phyloP scores from a whole-genome alignment of 2,113 vertebrate genomes.

The Globicephala melas region DNA sequence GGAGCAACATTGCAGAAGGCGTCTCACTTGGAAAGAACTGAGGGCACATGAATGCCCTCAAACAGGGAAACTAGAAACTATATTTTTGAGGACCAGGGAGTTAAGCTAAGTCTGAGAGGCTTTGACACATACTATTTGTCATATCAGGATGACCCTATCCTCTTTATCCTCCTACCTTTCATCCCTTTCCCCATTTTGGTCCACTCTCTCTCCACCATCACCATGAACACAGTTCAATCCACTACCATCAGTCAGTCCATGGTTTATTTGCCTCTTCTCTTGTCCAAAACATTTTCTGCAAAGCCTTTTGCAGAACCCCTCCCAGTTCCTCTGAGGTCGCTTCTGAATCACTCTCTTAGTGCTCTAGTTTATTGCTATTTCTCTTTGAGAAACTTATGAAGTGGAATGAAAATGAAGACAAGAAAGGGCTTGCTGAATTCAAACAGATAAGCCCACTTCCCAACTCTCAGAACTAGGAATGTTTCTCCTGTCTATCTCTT shows the following conservation, averaged over 20 bases:
- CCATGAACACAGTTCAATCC: neutral
- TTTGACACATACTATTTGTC: neutral
- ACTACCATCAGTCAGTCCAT: neutral
- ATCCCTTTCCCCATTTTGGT: neutral
- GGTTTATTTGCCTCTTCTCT: neutral
- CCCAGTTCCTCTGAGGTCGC: neutral
- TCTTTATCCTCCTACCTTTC: neutral
- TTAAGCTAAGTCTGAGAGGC: neutral
- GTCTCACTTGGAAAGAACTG: neutral
- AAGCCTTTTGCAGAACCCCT: neutral
- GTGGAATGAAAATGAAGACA: neutral
- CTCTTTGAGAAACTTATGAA: neutral
- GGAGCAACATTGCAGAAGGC: neutral
- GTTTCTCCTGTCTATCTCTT: neutral
- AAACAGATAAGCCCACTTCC: neutral
- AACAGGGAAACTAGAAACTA: neutral
- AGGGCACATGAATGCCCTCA: neutral
- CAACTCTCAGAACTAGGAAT: neutral
- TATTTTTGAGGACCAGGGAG: neutral
- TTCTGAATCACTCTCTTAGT: neutral
- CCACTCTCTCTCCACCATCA: neutral
- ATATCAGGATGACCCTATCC: neutral
- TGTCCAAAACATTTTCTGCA: neutral
- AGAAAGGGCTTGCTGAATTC: neutral
- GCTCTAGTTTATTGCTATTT: neutral